Conservation (phyloP, 2,113 vertebrate species). For the Hemicordylus capensis region DNA sequence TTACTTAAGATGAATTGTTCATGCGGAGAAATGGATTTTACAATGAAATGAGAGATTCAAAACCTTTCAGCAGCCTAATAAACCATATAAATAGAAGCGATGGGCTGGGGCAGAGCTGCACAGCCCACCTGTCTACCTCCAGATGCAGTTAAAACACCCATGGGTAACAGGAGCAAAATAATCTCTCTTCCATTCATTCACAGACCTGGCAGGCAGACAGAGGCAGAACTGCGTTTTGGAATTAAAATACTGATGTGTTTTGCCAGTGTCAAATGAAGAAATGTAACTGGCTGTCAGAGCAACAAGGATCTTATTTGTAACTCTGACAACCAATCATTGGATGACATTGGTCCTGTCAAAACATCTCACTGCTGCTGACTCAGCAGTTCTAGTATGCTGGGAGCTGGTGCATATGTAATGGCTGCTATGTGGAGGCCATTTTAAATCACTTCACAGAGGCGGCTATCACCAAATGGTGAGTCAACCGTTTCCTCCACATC, state of each 20-base stretch:
- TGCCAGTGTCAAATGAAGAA: slow-evolving; percentile 3
- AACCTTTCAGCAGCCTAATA: slow-evolving; percentile 62
- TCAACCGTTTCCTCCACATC: neutral
- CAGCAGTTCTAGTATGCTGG: neutral
- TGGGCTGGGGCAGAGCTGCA: slow-evolving; percentile 28
- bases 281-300: slow-evolving; percentile 2
- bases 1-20: slow-evolving; percentile 50
- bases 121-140: slow-evolving; percentile 45
- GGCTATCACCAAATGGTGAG: neutral
- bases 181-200: neutral
- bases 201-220: neutral
- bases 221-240: slow-evolving; percentile 9
- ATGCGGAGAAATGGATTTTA: slow-evolving; percentile 56
- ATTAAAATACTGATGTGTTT: neutral
- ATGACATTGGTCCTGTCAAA: neutral
- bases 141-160: slow-evolving; percentile 36
- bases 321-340: slow-evolving; percentile 7
- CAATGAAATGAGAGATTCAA: slow-evolving; percentile 51
- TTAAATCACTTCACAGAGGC: neutral
- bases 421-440: neutral
- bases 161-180: slow-evolving; percentile 45
- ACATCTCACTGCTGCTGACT: neutral
- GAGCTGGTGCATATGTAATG: neutral
- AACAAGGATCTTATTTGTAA: slow-evolving; percentile 22
- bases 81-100: slow-evolving; percentile 52